Evolutionary conservation across 2,113 vertebrate species (phyloP), one percentile per base, ranked within the genome.

Genomic region (Damaliscus lunatus): DNA sequence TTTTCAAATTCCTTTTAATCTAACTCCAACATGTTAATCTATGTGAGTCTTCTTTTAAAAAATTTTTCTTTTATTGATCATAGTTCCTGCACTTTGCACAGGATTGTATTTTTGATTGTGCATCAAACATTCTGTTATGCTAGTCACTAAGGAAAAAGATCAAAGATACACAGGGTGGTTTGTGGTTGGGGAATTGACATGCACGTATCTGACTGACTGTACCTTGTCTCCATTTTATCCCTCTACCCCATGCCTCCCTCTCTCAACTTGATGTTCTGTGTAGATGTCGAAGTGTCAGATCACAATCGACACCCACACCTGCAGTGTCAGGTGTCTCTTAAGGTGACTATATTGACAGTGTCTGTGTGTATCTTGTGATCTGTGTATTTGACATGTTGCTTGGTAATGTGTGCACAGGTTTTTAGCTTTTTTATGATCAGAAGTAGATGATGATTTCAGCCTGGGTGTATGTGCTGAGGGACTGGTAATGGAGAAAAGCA

Each of bases 71-170:
- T 40, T 71, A 36, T 23, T 71, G 67, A 71, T 71, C n/a, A 12
- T 12, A 71, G 19, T 71, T 71, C n/a, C 10, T 71, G n/a, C 67
- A 21, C n/a, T 36, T 36, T 71, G 64, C 67, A 71, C n/a, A 71
- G 17, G n/a, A 36, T n/a, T 71, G n/a, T 23, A 36, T 36, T 71
- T 36, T 71, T 71, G n/a, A 36, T 6, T 71, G n/a, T 12, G 19
- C 0, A 0, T 40, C 21, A 25, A 6, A 74, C 36, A 43, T 6
- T 25, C 67, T 43, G 19, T 43, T 43, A 74, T 43, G 67, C 36
- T 40, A 40, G 36, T 74, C 5, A 40, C 67, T 74, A 25, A 48
- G 77, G 43, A 27, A 46, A 40, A 74, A 3, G 27, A 80, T 48
- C 27, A 80, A 9, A 80, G 27, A 48, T 48, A 48, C 14, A 31